Evolutionary conservation across 2,113 vertebrate species (phyloP).

Genomic region (Martes martes): DNA sequence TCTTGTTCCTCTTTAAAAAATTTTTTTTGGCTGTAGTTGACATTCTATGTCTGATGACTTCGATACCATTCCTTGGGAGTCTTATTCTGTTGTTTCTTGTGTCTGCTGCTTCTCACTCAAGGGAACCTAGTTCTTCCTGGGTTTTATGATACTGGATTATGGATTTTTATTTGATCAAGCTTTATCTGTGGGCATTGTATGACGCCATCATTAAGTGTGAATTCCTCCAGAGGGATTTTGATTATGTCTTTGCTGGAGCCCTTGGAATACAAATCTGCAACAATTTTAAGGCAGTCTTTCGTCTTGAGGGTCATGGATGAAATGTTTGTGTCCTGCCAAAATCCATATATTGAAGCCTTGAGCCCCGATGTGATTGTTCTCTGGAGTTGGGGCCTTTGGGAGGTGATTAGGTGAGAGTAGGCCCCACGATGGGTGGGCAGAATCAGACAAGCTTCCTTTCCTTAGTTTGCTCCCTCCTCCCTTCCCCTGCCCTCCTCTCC

Average conservation of each 20-base stretch:
- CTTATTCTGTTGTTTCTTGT: not conserved
- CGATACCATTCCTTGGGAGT: rapidly evolving
- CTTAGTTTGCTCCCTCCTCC: not conserved
- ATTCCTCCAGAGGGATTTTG: not conserved
- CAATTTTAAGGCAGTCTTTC: not conserved
- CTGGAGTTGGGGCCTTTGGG: not conserved
- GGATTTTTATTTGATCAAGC: not conserved
- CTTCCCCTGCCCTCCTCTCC: too few relatives aligned
- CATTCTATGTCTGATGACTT: not conserved
- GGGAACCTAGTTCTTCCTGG: not conserved
- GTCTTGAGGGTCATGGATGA: not conserved
- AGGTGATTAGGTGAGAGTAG: not conserved
- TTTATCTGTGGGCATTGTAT: not conserved
- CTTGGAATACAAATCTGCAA: not conserved
- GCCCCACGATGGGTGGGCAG: not conserved
- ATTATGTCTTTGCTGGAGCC: not conserved
- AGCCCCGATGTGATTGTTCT: not conserved
- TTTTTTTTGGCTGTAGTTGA: too few relatives aligned
- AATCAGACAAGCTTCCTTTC: not conserved
- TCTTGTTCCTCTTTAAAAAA: not conserved
- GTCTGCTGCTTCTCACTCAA: not conserved
- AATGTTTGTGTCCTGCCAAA: not conserved
- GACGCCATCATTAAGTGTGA: not conserved
- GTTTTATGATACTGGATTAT: not conserved
- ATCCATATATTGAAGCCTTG: not conserved